These are phyloP conservation scores for Platerodrilus igneus DNA, from an alignment of 2,888 invertebrate genomes.

Conservation along the genomic window DNA sequence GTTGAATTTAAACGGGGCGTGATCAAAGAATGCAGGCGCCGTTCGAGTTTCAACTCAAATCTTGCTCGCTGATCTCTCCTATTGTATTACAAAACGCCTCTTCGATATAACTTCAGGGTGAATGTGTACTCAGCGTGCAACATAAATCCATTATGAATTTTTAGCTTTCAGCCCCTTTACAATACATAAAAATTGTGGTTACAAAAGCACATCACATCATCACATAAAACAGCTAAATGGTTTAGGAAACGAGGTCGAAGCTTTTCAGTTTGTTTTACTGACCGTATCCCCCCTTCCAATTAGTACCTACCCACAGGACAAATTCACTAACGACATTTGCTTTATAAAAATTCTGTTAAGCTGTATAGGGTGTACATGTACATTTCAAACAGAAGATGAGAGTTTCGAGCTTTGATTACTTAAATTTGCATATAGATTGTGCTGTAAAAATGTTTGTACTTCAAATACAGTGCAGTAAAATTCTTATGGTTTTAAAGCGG, in stretches of 20 bases:
- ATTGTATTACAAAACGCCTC: slow-evolving; percentile 10
- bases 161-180: slow-evolving; percentile 5
- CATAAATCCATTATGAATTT: slow-evolving; percentile 12
- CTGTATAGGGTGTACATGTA: slow-evolving; percentile 17
- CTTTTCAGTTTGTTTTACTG: slow-evolving; percentile 16
- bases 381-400: slow-evolving; percentile 13
- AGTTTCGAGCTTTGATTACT: slow-evolving; percentile 19
- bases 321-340: slow-evolving; percentile 16
- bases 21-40: slow-evolving; percentile 10
- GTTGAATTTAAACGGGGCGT: slow-evolving; percentile 6
- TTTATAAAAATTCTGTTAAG: slow-evolving; percentile 17
- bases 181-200: slow-evolving; percentile 10
- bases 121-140: slow-evolving; percentile 7
- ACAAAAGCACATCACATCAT: slow-evolving; percentile 7
- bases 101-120: slow-evolving; percentile 1
- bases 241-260: slow-evolving; percentile 10
- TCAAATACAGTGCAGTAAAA: too few species aligned
- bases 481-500: too few species aligned
- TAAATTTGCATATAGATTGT: slow-evolving; percentile 22
- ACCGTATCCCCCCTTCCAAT: slow-evolving; percentile 12
- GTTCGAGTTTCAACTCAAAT: slow-evolving; percentile 7
- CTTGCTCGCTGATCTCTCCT: slow-evolving; percentile 6
- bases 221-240: slow-evolving; percentile 11
- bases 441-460: too few species aligned
- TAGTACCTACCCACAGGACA: slow-evolving; percentile 15